These are phyloP conservation scores for Ictalurus punctatus DNA, from an alignment of 2,113 vertebrate genomes.

Conservation along the genomic window DNA sequence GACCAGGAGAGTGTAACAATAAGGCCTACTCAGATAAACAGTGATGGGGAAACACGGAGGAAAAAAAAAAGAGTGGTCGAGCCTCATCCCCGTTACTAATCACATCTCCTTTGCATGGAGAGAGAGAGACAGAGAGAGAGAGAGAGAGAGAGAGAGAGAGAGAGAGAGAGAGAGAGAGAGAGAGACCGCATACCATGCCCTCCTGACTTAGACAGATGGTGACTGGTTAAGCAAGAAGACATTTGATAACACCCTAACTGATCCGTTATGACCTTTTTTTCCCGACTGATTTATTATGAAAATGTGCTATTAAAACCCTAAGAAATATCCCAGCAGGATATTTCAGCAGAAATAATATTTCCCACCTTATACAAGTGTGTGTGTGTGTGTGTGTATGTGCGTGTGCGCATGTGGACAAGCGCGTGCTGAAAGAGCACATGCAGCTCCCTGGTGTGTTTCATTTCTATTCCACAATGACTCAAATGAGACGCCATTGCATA, in stretches of 20 bases:
- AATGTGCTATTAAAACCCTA: background rate
- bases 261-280: background rate
- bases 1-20: slow-evolving; percentile 20
- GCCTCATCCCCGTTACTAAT: background rate
- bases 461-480: slow-evolving; percentile 19
- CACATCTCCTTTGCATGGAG: background rate
- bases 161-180: background rate
- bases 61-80: background rate
- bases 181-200: background rate
- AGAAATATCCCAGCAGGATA: background rate
- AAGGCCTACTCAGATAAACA: slow-evolving; percentile 42
- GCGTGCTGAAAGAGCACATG: background rate
- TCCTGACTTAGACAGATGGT: slow-evolving; percentile 5
- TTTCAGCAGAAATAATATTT: background rate
- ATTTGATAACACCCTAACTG: background rate
- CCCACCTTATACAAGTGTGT: background rate
- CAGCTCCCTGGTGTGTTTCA: slow-evolving; percentile 7
- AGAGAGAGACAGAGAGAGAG: background rate
- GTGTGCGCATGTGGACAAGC: background rate
- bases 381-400: background rate
- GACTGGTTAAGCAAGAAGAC: slow-evolving; percentile 12
- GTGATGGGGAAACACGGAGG: background rate
- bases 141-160: background rate
- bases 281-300: background rate
- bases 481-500: slow-evolving; percentile 1